phyloP scores from a whole-genome alignment of 1,140 invertebrate species.

The Macrocentrus cingulum region DNA sequence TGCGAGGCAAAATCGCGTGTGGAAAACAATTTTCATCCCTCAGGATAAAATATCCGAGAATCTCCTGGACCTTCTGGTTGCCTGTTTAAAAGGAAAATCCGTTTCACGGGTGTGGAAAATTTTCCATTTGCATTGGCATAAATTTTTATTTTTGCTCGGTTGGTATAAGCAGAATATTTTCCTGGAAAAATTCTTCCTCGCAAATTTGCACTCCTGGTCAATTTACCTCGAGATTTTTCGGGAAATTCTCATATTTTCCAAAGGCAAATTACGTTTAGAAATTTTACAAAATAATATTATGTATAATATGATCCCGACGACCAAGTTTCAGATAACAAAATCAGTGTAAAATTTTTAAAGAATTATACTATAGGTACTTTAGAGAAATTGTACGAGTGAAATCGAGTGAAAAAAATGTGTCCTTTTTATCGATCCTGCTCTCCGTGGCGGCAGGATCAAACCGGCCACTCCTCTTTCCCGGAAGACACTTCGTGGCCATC shows the following conservation, averaged over 20 bases:
- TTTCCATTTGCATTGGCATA: no score
- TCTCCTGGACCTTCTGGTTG: slow-evolving; percentile 37
- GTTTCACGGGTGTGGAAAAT: slow-evolving; percentile 40
- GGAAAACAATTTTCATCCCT: slow-evolving; percentile 25
- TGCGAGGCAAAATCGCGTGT: no score
- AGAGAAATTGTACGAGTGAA: not conserved
- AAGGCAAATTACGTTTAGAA: slow-evolving; percentile 27
- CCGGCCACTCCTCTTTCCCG: slow-evolving; percentile 17
- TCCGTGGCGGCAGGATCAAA: slow-evolving; percentile 16
- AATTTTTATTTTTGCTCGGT: slow-evolving; percentile 16
- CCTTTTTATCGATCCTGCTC: not conserved
- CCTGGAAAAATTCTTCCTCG: slow-evolving; percentile 31
- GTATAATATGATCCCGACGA: no score
- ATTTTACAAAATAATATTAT: no score
- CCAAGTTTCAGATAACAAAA: no score
- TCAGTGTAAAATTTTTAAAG: no score
- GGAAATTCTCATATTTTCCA: slow-evolving; percentile 41
- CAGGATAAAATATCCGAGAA: slow-evolving; percentile 13
- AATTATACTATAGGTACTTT: no score
- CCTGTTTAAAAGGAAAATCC: slow-evolving; percentile 50
- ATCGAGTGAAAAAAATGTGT: not conserved
- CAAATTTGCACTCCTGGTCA: slow-evolving; percentile 37
- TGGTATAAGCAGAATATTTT: slow-evolving; percentile 5
- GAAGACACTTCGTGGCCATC: slow-evolving; percentile 17
- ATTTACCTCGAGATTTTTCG: slow-evolving; percentile 43